Evolutionary conservation across 2,113 vertebrate species (phyloP).

Genomic region (Emydocephalus ijimae): DNA sequence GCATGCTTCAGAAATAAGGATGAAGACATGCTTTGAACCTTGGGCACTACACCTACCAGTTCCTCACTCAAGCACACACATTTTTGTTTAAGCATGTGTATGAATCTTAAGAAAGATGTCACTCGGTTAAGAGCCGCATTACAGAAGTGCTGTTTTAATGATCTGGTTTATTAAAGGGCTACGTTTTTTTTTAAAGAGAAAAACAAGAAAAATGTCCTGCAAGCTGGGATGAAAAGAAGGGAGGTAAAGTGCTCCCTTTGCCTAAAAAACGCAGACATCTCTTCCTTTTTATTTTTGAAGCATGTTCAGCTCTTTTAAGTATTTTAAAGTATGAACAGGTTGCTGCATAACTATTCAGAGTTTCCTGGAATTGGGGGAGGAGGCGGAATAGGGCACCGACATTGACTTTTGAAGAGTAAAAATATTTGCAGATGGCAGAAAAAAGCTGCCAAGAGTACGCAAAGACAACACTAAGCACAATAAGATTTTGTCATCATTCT

Average conservation of each 20-base stretch:
- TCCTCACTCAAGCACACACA: background rate
- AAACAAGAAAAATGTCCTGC: background rate
- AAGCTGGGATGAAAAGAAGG: background rate
- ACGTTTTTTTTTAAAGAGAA: background rate
- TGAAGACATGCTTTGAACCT: background rate
- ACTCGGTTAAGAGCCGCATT: background rate
- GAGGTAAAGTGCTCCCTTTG: background rate
- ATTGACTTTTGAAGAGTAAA: conserved; percentile 24
- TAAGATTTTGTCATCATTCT: conserved; percentile 23
- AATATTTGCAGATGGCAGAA: conserved; percentile 33
- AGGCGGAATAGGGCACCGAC: accelerated
- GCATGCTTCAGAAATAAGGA: background rate
- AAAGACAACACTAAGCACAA: background rate
- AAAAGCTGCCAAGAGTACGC: background rate
- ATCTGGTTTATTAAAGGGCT: background rate
- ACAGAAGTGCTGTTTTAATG: background rate
- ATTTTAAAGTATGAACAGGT: background rate
- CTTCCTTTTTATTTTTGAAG: background rate
- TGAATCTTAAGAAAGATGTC: background rate
- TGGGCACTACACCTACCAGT: background rate
- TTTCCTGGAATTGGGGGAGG: background rate
- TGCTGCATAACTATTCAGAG: background rate
- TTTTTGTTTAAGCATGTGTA: background rate
- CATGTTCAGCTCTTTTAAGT: background rate
- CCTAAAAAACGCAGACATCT: background rate